Conservation (phyloP, 2,797 vertebrate species). For the Lepus townsendii region DNA sequence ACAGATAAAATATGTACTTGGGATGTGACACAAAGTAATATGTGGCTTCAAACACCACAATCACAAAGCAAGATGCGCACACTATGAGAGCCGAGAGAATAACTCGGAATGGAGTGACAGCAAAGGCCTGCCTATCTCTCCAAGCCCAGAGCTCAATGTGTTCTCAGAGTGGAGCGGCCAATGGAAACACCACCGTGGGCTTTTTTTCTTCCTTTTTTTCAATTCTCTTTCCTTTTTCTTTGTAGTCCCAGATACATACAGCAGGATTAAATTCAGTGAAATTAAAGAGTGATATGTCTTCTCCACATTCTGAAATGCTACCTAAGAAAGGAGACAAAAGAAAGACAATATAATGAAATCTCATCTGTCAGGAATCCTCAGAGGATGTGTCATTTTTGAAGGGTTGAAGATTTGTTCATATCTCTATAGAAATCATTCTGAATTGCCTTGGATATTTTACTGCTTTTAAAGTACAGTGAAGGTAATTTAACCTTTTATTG, state of each 20-base stretch:
- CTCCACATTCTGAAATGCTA: conserved; percentile 30
- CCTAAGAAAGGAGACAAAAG: conserved; percentile 22
- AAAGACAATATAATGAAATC: conserved; percentile 58
- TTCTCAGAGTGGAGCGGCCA: neutral
- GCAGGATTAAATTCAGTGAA: conserved; percentile 16
- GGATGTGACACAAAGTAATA: neutral
- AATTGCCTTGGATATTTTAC: conserved; percentile 50
- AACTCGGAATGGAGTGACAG: neutral
- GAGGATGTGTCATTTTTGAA: conserved; percentile 47
- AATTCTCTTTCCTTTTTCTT: neutral
- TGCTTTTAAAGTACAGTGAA: conserved; percentile 53
- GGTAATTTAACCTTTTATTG: conserved; percentile 61
- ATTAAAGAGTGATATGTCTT: neutral
- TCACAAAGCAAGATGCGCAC: conserved; percentile 5
- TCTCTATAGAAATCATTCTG: conserved; percentile 57
- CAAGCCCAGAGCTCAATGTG: neutral
- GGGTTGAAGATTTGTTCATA: conserved; percentile 37
- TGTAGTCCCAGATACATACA: neutral
- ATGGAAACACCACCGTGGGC: neutral
- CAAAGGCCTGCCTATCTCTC: neutral
- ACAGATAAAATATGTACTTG: conserved; percentile 50
- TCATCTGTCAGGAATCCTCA: conserved; percentile 44
- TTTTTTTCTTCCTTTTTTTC: neutral
- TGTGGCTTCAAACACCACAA: neutral
- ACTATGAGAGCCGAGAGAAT: neutral